Evolutionary conservation across 2,797 vertebrate species (phyloP).

Genomic region (Tenualosa thibaudeaui): DNA sequence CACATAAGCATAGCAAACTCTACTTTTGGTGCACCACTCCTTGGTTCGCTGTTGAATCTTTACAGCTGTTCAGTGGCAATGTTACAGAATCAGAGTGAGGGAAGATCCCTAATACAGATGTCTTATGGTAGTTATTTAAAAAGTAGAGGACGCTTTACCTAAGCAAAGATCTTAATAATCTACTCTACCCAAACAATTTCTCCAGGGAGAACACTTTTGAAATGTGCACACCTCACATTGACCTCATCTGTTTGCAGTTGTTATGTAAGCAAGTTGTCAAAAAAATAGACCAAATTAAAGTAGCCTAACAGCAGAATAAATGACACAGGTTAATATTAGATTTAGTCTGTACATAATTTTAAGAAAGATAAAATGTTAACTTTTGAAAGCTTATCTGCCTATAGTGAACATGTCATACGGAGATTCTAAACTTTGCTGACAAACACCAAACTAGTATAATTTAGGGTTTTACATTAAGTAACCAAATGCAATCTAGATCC

Average conservation of each 20-base stretch:
- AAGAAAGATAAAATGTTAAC: neutral
- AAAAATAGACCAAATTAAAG: neutral
- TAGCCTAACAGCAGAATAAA: neutral
- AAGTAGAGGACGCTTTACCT: neutral
- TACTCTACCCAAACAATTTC: neutral
- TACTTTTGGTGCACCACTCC: neutral
- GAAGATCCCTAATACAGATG: neutral
- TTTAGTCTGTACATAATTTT: neutral
- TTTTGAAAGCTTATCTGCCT: neutral
- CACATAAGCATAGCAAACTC: too few relatives aligned
- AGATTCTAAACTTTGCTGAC: neutral
- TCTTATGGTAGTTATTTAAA: neutral
- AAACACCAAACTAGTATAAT: neutral
- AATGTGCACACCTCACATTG: neutral
- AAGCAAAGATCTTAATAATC: neutral
- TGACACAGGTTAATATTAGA: neutral
- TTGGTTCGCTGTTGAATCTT: neutral
- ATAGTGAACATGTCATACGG: neutral
- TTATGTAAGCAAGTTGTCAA: neutral
- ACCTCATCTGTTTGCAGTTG: neutral
- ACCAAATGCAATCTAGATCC: neutral
- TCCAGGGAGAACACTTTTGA: neutral
- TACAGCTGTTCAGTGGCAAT: neutral
- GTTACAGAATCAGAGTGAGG: neutral
- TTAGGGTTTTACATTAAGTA: neutral